phyloP scores from a whole-genome alignment of 2,113 vertebrate species.

The Myodes glareolus region DNA sequence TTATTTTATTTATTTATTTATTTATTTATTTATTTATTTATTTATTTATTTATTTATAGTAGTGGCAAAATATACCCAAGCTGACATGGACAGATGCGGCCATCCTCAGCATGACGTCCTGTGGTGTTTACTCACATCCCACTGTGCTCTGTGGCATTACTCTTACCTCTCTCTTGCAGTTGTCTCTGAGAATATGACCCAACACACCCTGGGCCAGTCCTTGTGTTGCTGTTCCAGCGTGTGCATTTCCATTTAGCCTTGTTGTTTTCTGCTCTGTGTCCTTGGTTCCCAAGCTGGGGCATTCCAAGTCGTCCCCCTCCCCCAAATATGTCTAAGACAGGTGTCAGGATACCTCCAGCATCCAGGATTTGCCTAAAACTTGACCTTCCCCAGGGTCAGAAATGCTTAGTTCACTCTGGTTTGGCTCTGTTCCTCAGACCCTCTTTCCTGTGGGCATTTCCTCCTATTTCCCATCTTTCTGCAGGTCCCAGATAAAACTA shows the following conservation, averaged over 20 bases:
- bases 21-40: not conserved
- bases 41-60: too few species aligned
- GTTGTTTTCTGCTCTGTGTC: not conserved
- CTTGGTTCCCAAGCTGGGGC: not conserved
- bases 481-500: not conserved
- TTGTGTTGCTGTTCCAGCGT: not conserved
- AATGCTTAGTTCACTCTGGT: not conserved
- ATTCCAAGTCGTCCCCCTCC: not conserved
- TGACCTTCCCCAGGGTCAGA: not conserved
- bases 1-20: not conserved
- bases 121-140: not conserved
- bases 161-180: not conserved
- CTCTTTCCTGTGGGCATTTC: not conserved
- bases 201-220: not conserved
- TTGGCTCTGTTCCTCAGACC: not conserved
- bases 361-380: not conserved
- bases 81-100: not conserved
- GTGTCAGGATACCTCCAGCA: fast-evolving
- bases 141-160: fast-evolving
- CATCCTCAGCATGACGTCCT: not conserved
- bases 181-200: not conserved
- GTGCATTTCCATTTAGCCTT: not conserved
- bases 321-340: not conserved
- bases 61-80: not conserved
- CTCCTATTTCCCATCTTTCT: not conserved